phyloP scores from a whole-genome alignment of 1,140 invertebrate species.

The Lepidurus arcticus region DNA sequence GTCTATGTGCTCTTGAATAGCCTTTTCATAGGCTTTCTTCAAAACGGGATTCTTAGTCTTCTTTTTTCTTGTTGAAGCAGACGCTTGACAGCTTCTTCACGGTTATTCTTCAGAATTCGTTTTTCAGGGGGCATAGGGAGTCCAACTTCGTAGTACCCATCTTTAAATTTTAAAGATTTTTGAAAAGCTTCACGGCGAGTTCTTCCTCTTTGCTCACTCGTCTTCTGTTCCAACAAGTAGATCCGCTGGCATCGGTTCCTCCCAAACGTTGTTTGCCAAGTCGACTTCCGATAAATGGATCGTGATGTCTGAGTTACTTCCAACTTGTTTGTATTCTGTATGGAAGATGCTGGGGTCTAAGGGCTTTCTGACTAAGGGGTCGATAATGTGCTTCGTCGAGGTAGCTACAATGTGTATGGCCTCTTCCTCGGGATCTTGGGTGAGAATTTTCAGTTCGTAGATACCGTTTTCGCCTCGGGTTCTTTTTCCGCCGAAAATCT shows the following conservation, averaged over 20 bases:
- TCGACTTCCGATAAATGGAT: neutral
- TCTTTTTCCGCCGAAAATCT: neutral
- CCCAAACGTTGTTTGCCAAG: neutral
- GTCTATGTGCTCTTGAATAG: conserved; percentile 26
- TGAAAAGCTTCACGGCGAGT: neutral
- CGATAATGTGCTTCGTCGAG: neutral
- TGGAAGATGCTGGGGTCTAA: neutral
- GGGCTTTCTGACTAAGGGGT: neutral
- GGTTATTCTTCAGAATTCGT: conserved; percentile 23
- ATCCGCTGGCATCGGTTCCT: neutral
- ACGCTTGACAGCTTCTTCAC: conserved; percentile 5
- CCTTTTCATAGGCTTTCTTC: neutral
- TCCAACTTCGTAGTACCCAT: neutral
- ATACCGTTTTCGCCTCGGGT: neutral
- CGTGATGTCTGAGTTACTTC: neutral
- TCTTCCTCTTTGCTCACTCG: neutral
- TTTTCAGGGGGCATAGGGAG: neutral
- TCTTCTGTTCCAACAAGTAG: neutral
- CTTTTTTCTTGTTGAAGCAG: conserved; percentile 6
- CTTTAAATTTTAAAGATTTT: neutral
- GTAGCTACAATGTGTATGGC: neutral
- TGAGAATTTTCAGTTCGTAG: neutral
- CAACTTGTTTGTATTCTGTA: neutral
- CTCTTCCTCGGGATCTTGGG: neutral
- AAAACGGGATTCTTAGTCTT: conserved; percentile 1